Evolutionary conservation across 2,888 invertebrate species (phyloP).

Genomic region (Molanna angustata): DNA sequence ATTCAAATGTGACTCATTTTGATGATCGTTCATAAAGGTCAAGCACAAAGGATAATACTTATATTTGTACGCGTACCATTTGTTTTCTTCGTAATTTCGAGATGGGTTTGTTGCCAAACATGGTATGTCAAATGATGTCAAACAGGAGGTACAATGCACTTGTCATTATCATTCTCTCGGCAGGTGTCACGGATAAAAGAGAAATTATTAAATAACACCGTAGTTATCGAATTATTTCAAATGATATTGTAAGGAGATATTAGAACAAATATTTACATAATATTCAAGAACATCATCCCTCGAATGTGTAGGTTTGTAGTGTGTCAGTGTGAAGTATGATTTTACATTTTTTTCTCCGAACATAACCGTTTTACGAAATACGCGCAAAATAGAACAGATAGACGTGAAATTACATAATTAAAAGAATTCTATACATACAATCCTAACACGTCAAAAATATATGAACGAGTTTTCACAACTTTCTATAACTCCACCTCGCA

Average conservation of each 20-base stretch:
- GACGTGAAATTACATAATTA: constrained; percentile 23
- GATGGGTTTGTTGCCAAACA: constrained; percentile 29
- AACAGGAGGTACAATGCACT: constrained; percentile 19
- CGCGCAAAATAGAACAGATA: not conserved
- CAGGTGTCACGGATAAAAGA: constrained; percentile 20
- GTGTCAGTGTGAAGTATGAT: constrained; percentile 18
- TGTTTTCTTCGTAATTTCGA: constrained; percentile 18
- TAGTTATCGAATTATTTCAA: no score
- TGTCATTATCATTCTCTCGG: constrained; percentile 18
- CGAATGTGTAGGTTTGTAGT: constrained; percentile 26
- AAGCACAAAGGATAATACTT: constrained; percentile 16
- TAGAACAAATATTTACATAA: constrained; percentile 16
- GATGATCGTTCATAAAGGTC: constrained; percentile 19
- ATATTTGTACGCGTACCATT: constrained; percentile 15
- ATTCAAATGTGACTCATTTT: constrained; percentile 18
- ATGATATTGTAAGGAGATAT: no score
- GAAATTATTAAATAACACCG: not conserved
- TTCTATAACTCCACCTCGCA: constrained; percentile 29
- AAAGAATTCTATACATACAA: constrained; percentile 15
- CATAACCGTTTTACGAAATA: not conserved
- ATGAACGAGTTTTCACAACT: constrained; percentile 28
- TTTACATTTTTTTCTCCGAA: not conserved
- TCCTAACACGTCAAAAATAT: constrained; percentile 25
- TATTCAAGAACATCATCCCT: constrained; percentile 22
- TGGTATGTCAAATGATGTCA: constrained; percentile 19